Base-by-base conservation (phyloP, 2,888 invertebrate species). In the Lottia scabra region DNA sequence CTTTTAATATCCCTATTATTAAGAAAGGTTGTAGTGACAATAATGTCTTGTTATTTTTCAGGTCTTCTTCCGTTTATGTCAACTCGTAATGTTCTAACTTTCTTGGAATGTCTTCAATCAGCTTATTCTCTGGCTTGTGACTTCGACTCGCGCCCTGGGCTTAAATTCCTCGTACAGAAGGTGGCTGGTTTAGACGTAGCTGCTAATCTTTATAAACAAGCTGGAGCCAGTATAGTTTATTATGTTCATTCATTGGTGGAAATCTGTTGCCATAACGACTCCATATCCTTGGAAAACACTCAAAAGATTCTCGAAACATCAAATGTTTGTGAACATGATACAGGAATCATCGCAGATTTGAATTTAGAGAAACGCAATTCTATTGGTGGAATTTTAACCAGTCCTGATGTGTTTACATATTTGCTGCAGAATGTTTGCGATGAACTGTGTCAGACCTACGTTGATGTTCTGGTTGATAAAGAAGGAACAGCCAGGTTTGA, bases 141-240 rank as follows among this genome's bases (percentile, higher is more conserved):
- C 84, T 97, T 98, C 87, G 97, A 98, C 89, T 92, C 93, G 12
- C 92, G 97, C 45, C 97, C 97, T 0, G 97, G 97, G 0, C 91
- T 98, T 26, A 98, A 98, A 89, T 97, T 98, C 88, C 92, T 98
- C 3, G 93, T 97, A 76, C 97, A 98, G 89, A 97, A 97, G 74
- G 88, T 89, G 62, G 84, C 86, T 0, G 81, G 85, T n/a, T 83
- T 87, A 5, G 84, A 84, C 19, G 87, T 88, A n/a, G 88, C 89
- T 12, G 87, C 88, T 43, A 89, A 89, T 75, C 78, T 89, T 65
- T 89, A 89, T 83, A 88, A 87, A 75, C 97, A 97, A 90, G 95
- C 96, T 13, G 96, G 96, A 45, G 95, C 96, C 0, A 95, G 96
- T 0, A 96, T 96, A 94, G 94, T 96, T 62, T 94, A 97, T 26